Conservation (phyloP, 2,888 invertebrate species). For the Geotrupes spiniger region DNA sequence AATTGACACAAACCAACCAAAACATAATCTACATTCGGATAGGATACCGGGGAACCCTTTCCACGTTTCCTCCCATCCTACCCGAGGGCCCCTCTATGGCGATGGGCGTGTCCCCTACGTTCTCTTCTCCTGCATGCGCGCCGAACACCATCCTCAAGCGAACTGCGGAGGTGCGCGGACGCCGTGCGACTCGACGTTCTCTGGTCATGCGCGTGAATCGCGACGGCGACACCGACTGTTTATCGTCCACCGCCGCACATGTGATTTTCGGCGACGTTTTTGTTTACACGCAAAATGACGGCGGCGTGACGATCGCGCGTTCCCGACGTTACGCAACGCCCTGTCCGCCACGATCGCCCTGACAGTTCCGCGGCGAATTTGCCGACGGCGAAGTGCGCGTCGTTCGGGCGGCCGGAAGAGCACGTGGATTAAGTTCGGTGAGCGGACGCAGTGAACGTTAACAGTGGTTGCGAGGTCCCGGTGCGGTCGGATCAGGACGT, state of each 20-base stretch:
- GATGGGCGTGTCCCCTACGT: constrained; percentile 37
- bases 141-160: constrained; percentile 42
- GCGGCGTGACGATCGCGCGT: constrained; percentile 15
- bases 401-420: too few relatives aligned
- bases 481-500: too few relatives aligned
- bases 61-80: constrained; percentile 33
- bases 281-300: constrained; percentile 26
- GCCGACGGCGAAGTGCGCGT: neutral
- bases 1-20: constrained; percentile 31
- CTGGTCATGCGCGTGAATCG: constrained; percentile 33
- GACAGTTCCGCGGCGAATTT: neutral
- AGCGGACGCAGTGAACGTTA: neutral
- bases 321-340: constrained; percentile 4
- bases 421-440: neutral
- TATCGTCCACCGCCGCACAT: constrained; percentile 14
- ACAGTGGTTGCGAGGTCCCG: too few relatives aligned
- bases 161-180: constrained; percentile 45
- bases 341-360: neutral
- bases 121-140: constrained; percentile 40
- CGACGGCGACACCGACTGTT: constrained; percentile 10
- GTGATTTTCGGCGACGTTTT: constrained; percentile 30
- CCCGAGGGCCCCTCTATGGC: constrained; percentile 35
- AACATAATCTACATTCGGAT: constrained; percentile 39
- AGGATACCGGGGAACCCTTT: constrained; percentile 39
- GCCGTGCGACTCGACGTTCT: constrained; percentile 26